phyloP scores from a whole-genome alignment of 2,888 invertebrate species.

The Chloromyia formosa region DNA sequence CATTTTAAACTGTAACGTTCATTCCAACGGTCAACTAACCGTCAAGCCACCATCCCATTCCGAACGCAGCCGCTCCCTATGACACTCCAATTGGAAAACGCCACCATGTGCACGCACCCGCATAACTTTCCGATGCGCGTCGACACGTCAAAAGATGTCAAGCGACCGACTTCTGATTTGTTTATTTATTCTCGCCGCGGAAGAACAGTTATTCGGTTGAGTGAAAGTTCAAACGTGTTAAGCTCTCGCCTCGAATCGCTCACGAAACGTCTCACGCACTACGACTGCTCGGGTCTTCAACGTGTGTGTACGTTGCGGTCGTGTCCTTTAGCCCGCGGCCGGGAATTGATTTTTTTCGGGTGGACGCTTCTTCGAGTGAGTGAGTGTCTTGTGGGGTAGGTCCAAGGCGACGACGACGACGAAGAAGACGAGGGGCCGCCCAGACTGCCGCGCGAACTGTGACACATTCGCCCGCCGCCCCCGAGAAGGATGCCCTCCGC shows the following conservation, averaged over 20 bases:
- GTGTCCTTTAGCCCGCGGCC: background rate
- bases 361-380: conserved; percentile 9
- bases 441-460: conserved; percentile 5
- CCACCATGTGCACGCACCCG: conserved; percentile 9
- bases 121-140: conserved; percentile 6
- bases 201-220: conserved; percentile 28
- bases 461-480: too few species aligned
- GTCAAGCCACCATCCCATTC: too few species aligned
- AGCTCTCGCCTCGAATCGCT: background rate
- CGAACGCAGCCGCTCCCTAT: conserved; percentile 3
- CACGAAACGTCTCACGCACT: background rate
- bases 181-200: conserved; percentile 42
- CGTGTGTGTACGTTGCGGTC: background rate
- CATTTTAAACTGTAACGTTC: too few species aligned
- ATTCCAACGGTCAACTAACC: too few species aligned
- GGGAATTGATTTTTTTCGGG: conserved; percentile 35
- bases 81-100: background rate
- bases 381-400: conserved; percentile 14
- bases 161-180: conserved; percentile 34
- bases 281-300: background rate
- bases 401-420: conserved; percentile 13
- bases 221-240: conserved; percentile 42
- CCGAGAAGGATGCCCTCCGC: conserved; percentile 76
- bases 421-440: too few species aligned
- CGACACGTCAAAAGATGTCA: conserved; percentile 41